Evolutionary conservation across 2,113 vertebrate species (phyloP).

Genomic region (Marmota monax): DNA sequence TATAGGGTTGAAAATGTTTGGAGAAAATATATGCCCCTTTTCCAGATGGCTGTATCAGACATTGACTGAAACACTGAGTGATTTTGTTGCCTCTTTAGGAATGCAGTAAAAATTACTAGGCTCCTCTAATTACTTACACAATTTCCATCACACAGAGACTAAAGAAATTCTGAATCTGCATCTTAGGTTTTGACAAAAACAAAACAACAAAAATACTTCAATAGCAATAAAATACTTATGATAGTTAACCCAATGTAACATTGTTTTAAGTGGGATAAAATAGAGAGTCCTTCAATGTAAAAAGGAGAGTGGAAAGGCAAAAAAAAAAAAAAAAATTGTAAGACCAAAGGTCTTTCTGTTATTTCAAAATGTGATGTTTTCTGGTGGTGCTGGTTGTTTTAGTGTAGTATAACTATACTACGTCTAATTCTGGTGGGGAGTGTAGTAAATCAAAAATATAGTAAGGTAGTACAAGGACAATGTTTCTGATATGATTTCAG

Average conservation of each 20-base stretch:
- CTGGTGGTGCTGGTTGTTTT: neutral
- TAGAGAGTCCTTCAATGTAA: neutral
- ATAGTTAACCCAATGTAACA: neutral
- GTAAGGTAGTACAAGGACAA: slow-evolving; percentile 63
- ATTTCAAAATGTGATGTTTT: neutral
- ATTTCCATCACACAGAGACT: neutral
- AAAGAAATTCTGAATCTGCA: neutral
- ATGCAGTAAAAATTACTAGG: neutral
- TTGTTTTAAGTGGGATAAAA: slow-evolving; percentile 22
- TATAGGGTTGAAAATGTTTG: neutral
- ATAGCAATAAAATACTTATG: neutral
- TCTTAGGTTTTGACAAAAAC: neutral
- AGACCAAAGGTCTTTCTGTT: neutral
- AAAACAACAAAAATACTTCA: neutral
- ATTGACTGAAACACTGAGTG: neutral
- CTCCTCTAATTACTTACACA: neutral
- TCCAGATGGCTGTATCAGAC: neutral
- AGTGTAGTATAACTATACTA: neutral
- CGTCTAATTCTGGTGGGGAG: neutral
- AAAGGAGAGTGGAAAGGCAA: neutral
- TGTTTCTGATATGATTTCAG: slow-evolving; percentile 65
- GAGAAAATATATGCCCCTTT: neutral
- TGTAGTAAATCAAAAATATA: slow-evolving; percentile 24
- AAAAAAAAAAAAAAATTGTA: neutral
- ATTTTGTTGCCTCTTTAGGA: neutral